These are phyloP conservation scores for Ahaetulla prasina DNA, from an alignment of 2,113 vertebrate species.

Conservation along the genomic window DNA sequence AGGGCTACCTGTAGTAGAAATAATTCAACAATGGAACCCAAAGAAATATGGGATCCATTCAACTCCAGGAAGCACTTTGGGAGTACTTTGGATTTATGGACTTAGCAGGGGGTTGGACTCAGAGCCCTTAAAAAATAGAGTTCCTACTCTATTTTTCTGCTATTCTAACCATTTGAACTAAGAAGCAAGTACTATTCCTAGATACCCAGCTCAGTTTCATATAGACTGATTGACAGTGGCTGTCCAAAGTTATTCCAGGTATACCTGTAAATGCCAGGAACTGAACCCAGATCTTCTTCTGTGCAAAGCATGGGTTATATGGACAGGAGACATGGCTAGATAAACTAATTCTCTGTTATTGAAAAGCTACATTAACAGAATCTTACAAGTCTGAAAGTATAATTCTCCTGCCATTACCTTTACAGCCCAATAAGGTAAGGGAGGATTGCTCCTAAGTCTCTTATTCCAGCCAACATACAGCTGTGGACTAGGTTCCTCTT, in stretches of 20 bases:
- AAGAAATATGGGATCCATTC: background rate
- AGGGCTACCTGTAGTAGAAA: background rate
- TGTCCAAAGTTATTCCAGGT: background rate
- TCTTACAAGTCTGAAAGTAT: background rate
- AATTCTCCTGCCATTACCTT: background rate
- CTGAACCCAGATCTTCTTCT: background rate
- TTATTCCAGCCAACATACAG: background rate
- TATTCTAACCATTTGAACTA: background rate
- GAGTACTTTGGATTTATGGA: background rate
- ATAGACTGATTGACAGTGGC: background rate
- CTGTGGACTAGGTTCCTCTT: background rate
- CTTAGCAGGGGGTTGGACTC: background rate
- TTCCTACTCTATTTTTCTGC: background rate
- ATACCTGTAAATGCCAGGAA: background rate
- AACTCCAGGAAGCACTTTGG: background rate
- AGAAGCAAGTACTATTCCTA: background rate
- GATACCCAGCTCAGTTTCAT: background rate
- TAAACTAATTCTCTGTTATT: background rate
- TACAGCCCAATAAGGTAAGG: background rate
- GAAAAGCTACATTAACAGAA: background rate
- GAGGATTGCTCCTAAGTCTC: background rate
- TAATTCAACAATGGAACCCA: background rate
- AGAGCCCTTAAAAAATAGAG: background rate
- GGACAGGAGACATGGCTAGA: background rate
- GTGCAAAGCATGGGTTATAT: background rate